Conservation (phyloP, 2,113 vertebrate species). For the Elephas maximus region DNA sequence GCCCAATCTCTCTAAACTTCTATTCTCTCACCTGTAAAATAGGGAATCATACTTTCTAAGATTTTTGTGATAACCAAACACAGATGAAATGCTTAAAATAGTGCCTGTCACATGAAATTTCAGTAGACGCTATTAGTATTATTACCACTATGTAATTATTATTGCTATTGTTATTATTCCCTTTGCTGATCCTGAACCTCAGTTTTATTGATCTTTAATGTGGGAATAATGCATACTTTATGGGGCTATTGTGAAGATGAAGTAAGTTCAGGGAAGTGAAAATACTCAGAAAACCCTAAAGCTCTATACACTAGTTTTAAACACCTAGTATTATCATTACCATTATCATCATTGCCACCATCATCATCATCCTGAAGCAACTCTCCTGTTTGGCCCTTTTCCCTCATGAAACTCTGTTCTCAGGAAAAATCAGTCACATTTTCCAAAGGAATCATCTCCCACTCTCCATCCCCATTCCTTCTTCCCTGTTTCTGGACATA, state of each 20-base stretch:
- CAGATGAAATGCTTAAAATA: conserved; percentile 7
- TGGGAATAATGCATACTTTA: not conserved
- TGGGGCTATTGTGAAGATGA: not conserved
- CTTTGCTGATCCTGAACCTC: not conserved
- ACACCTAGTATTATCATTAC: not conserved
- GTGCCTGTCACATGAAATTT: not conserved
- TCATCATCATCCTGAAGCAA: not conserved
- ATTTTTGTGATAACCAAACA: not conserved
- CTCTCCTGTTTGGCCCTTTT: not conserved
- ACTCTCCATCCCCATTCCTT: not conserved
- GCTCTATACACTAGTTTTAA: not conserved
- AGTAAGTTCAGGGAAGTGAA: not conserved
- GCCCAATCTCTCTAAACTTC: not conserved
- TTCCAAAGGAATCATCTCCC: not conserved
- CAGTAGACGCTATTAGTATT: not conserved
- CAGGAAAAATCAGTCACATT: not conserved
- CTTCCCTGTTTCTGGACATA: conserved; percentile 15
- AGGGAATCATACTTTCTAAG: not conserved
- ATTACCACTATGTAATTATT: not conserved
- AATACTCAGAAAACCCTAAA: conserved; percentile 16
- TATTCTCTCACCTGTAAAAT: not conserved
- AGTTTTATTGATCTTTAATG: conserved; percentile 17
- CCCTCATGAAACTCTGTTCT: not conserved
- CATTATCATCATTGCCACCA: not conserved
- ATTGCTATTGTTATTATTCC: not conserved